phyloP scores from a whole-genome alignment of 2,113 vertebrate species.

The Leptosomus discolor region DNA sequence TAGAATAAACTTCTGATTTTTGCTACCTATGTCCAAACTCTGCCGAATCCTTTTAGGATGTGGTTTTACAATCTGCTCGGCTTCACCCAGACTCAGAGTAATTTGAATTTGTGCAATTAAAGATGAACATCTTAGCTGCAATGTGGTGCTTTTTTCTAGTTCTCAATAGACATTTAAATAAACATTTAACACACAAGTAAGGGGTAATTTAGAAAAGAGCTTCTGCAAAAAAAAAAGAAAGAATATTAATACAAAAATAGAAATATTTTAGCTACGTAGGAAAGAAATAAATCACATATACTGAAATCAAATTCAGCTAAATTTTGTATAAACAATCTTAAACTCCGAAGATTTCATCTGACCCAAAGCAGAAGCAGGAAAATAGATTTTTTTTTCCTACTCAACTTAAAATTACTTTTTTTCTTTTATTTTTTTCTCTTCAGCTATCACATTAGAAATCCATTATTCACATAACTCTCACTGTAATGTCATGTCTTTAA shows the following conservation, averaged over 20 bases:
- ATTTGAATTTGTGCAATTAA: background rate
- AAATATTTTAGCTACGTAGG: background rate
- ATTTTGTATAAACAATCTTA: background rate
- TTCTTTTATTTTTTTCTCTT: background rate
- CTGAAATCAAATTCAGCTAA: background rate
- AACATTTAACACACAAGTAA: background rate
- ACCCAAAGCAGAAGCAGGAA: background rate
- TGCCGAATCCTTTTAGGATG: background rate
- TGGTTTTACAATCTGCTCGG: background rate
- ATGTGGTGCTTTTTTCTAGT: background rate
- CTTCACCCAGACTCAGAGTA: background rate
- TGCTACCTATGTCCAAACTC: background rate
- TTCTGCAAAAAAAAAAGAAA: background rate
- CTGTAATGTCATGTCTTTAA: background rate
- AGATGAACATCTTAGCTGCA: background rate
- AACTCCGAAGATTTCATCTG: background rate
- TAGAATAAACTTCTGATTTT: background rate
- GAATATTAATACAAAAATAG: rapidly evolving
- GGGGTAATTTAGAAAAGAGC: background rate
- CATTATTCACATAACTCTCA: background rate
- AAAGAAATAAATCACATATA: background rate
- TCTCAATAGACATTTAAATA: background rate
- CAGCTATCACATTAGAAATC: background rate
- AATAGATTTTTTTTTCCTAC: background rate
- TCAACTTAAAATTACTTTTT: background rate